Percentiles rank a stretch among this genome's conserved stretches.
Evolutionary conservation across 2,888 invertebrate genomes (phyloP).

Genomic region (Serripes groenlandicus): DNA sequence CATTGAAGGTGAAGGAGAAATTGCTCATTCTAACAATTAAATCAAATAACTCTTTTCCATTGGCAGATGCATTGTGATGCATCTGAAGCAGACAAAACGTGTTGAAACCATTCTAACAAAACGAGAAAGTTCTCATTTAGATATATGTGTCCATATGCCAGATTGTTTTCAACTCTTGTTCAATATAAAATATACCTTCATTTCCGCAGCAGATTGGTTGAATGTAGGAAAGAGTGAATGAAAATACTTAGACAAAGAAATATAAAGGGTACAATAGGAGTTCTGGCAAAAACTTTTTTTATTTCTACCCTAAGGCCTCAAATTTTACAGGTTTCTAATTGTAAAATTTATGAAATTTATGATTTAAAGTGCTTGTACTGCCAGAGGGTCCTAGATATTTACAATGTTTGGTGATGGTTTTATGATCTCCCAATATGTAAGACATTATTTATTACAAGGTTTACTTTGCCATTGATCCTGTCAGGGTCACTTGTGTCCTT

Average conservation of each 20-base stretch:
- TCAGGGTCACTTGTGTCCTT: no score
- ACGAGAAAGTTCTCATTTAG: not conserved
- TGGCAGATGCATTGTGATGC: no score
- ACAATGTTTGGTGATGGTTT: not conserved
- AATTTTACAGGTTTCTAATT: conserved; percentile 1
- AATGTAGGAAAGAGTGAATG: no score
- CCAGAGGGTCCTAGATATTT: conserved; percentile 5
- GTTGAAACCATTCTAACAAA: not conserved
- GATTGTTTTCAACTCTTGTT: not conserved
- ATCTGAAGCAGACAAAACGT: not conserved
- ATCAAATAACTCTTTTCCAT: no score
- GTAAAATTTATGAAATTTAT: conserved; percentile 13
- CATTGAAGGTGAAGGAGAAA: no score
- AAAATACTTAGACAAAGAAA: not conserved
- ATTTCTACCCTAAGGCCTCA: not conserved
- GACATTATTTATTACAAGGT: conserved; percentile 6
- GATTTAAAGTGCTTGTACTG: conserved; percentile 22
- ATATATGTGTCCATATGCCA: not conserved
- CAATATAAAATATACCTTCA: no score
- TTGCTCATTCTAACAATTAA: no score
- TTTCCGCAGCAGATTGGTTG: no score
- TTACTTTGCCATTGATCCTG: conserved; percentile 1
- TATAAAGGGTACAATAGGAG: not conserved
- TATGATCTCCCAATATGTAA: conserved; percentile 10
- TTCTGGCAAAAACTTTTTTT: not conserved